Conservation (phyloP, 2,113 vertebrate species). For the Choloepus hoffmanni region DNA sequence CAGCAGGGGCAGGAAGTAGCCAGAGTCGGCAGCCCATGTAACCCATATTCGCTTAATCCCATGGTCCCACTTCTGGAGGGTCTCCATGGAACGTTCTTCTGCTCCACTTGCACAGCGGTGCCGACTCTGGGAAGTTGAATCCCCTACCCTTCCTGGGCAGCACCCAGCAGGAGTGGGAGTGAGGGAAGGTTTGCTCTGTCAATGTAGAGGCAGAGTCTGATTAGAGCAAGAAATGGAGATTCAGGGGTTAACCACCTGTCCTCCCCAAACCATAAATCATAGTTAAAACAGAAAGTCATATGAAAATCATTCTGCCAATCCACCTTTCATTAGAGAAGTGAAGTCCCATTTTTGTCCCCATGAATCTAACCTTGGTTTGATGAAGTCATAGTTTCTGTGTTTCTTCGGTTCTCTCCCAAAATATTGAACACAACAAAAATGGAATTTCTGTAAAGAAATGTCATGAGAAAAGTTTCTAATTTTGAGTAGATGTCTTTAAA, state of each 20-base stretch:
- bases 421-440: neutral
- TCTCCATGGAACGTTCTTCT: neutral
- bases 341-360: slow-evolving; percentile 28
- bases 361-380: slow-evolving; percentile 24
- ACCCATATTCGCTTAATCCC: neutral
- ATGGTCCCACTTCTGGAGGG: neutral
- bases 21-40: neutral
- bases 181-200: neutral
- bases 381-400: neutral
- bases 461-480: slow-evolving; percentile 24
- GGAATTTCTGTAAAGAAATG: slow-evolving; percentile 1
- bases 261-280: slow-evolving; percentile 19
- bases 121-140: neutral
- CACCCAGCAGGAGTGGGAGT: neutral
- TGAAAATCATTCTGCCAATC: slow-evolving; percentile 13
- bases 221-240: slow-evolving; percentile 7
- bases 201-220: slow-evolving; percentile 1
- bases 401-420: slow-evolving; percentile 43
- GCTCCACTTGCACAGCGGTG: neutral
- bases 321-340: neutral
- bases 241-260: neutral
- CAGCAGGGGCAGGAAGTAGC: neutral
- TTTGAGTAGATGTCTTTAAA: neutral
- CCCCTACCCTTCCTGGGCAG: neutral
- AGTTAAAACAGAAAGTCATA: slow-evolving; percentile 51